Percentiles rank a stretch among this genome's conserved stretches.
Conservation (phyloP, 23 tunicate species). For the Phallusia fumigata region DNA sequence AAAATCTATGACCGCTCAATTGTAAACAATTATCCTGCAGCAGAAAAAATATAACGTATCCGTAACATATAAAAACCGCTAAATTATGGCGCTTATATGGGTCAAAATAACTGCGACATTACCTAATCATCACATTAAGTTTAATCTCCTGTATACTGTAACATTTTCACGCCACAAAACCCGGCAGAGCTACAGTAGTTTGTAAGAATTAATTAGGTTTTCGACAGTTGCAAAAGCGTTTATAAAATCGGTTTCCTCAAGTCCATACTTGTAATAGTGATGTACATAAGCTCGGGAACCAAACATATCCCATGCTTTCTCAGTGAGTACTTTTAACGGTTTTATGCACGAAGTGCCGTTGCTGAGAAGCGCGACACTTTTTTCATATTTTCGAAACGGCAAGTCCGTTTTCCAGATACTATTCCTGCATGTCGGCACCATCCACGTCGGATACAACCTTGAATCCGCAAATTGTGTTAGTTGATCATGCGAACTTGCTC, state of each 20-base stretch:
- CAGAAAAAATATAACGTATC: background rate
- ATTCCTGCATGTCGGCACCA: constrained; percentile 31
- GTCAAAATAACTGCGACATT: too few relatives aligned
- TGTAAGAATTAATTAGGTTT: constrained; percentile 54
- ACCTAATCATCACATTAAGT: too few relatives aligned
- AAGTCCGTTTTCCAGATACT: constrained; percentile 44
- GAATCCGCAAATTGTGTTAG: constrained; percentile 32
- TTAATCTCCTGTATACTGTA: too few relatives aligned
- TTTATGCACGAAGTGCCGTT: constrained; percentile 67
- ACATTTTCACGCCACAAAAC: too few relatives aligned
- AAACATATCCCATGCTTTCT: constrained; percentile 93
- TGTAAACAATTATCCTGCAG: background rate
- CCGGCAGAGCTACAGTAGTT: constrained; percentile 11
- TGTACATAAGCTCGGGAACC: constrained; percentile 69
- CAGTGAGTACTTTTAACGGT: constrained; percentile 44
- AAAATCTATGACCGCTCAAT: background rate
- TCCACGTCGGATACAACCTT: constrained; percentile 42
- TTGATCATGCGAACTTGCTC: constrained; percentile 8
- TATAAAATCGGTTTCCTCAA: constrained; percentile 83
- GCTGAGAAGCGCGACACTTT: constrained; percentile 64
- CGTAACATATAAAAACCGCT: background rate
- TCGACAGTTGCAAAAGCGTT: constrained; percentile 87
- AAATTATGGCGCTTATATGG: background rate
- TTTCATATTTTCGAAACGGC: constrained; percentile 59
- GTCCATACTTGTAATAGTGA: constrained; percentile 77